Conservation (phyloP, 2,888 invertebrate genomes). For the Halictus ligatus region DNA sequence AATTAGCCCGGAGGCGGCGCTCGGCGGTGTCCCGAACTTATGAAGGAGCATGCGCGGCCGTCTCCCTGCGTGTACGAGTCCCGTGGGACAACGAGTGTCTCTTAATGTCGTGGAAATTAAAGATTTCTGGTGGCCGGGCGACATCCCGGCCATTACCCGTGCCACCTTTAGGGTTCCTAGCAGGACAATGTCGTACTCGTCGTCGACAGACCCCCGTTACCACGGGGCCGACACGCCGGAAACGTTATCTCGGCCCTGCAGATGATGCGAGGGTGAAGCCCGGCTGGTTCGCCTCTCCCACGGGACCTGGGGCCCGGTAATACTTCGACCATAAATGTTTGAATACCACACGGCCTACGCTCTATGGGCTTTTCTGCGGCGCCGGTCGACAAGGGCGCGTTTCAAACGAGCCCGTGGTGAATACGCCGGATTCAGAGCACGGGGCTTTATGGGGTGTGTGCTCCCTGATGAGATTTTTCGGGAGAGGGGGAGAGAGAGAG, state of each 20-base stretch:
- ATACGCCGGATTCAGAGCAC: slow-evolving; percentile 21
- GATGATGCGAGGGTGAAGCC: slow-evolving; percentile 75
- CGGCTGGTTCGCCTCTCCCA: slow-evolving; percentile 58
- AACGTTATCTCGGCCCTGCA: slow-evolving; percentile 77
- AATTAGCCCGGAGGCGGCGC: slow-evolving; percentile 6
- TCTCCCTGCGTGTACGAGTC: slow-evolving; percentile 51
- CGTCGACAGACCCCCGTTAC: slow-evolving; percentile 50
- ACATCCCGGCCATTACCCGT: slow-evolving; percentile 72
- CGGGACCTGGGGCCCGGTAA: slow-evolving; percentile 67
- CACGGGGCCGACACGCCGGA: slow-evolving; percentile 58
- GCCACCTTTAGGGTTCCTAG: slow-evolving; percentile 71
- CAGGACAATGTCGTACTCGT: slow-evolving; percentile 75
- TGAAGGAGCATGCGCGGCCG: slow-evolving; percentile 1
- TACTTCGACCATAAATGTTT: slow-evolving; percentile 73
- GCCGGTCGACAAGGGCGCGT: not conserved
- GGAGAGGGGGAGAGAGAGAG: not conserved
- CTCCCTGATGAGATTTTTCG: slow-evolving; percentile 38
- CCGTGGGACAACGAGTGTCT: slow-evolving; percentile 70
- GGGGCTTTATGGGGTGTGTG: slow-evolving; percentile 20
- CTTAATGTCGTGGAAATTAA: slow-evolving; percentile 78
- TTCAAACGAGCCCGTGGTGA: slow-evolving; percentile 37
- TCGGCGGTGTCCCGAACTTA: not conserved
- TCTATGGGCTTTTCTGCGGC: slow-evolving; percentile 5
- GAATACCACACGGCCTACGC: slow-evolving; percentile 55
- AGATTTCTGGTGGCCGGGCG: slow-evolving; percentile 72